Evolutionary conservation across 92 coral and sea anemone genomes (phyloP), one percentile per base, ranked within the genome.

Genomic region (Umimayanthus chanpuru): DNA sequence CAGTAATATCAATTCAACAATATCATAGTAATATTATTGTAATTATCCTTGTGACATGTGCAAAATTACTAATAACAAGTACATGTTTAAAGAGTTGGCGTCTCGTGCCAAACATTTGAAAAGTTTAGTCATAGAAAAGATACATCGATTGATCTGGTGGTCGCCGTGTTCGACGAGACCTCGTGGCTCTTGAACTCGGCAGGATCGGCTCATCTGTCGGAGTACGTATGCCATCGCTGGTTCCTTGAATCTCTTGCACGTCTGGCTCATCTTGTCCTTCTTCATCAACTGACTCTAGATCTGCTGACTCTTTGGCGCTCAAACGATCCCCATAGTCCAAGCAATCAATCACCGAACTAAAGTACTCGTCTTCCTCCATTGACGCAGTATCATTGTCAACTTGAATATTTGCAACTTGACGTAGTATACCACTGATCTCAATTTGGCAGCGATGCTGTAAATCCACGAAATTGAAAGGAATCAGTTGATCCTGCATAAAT

Each of bases 281-380:
- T 71, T 26, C 38, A 11, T 71, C 76, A 71, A 71, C 40, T 71
- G 40, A 7, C 76, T 71, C 38, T 71, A 26, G 76, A 71, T 85
- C 88, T 78, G 68, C 88, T 71, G 88, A 71, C 88, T 72, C 81
- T 78, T 36, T 77, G 89, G 83, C 82, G 49, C 74, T 86, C 55
- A 76, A 81, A 75, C 82, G 82, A 76, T 86, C 84, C 70, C 89
- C 83, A 86, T 86, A 55, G 36, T 76, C 89, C 82, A 86, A 86
- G 82, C 89, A 86, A 53, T 86, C 81, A 74, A 74, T 81, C 83
- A 55, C 76, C 28, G 66, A 73, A 85, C 80, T 43, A 79, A 55
- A 58, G 70, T 71, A 85, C 56, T 75, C 65, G 25, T 75, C 82
- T 86, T 86, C 75, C 20, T 76, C 79, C 56, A 86, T 30, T 75